Evolutionary conservation across 2,888 invertebrate species (phyloP).

Genomic region (Arrhopalites spinosus): DNA sequence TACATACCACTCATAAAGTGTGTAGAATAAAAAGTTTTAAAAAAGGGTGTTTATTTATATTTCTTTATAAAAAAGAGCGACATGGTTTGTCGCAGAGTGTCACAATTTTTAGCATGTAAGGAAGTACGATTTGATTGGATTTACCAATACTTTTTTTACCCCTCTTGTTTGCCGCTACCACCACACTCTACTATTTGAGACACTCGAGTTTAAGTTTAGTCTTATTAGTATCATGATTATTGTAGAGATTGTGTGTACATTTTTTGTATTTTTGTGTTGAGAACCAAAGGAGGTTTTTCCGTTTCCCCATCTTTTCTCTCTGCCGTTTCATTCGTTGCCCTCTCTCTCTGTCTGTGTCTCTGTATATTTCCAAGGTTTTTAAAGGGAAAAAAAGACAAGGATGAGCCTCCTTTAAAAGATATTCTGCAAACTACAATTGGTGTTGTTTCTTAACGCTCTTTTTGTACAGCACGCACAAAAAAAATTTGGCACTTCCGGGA

Average conservation of each 20-base stretch:
- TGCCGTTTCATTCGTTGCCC: neutral
- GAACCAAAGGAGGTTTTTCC: neutral
- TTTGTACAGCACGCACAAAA: neutral
- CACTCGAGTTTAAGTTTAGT: too few relatives aligned
- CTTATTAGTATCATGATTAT: too few relatives aligned
- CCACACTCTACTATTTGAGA: too few relatives aligned
- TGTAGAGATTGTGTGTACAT: too few relatives aligned
- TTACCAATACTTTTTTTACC: too few relatives aligned
- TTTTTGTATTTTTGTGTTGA: too few relatives aligned
- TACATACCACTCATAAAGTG: too few relatives aligned
- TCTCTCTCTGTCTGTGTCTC: conserved; percentile 13
- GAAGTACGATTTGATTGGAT: neutral
- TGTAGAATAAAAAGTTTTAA: too few relatives aligned
- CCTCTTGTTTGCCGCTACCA: too few relatives aligned
- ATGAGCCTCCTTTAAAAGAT: neutral
- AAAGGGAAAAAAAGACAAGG: neutral
- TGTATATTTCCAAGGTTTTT: neutral
- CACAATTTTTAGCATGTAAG: neutral
- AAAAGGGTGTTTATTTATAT: too few relatives aligned
- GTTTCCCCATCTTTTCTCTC: neutral
- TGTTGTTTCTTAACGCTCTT: neutral
- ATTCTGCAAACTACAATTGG: neutral
- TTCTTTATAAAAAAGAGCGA: too few relatives aligned
- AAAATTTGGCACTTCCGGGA: conserved; percentile 25
- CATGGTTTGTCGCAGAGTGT: too few relatives aligned